Evolutionary conservation across 2,797 vertebrate genomes (phyloP).

Genomic region (Phalanger gymnotis): DNA sequence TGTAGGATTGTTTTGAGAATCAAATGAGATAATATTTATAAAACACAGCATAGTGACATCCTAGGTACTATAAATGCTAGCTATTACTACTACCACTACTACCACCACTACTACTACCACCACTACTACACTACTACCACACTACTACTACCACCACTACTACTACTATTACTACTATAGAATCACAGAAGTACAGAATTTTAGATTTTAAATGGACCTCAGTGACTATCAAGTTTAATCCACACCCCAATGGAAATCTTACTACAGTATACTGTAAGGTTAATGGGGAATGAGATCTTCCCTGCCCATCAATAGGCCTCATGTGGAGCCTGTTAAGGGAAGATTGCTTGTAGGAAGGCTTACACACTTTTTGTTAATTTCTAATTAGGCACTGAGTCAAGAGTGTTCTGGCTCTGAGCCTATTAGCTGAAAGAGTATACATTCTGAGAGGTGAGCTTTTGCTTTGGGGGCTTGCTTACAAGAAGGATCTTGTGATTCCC

Average conservation of each 20-base stretch:
- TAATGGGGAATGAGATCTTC: too few species aligned
- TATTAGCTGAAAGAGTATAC: too few species aligned
- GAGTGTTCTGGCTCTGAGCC: too few species aligned
- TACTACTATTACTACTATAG: background rate
- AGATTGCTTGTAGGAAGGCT: too few species aligned
- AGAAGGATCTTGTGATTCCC: too few species aligned
- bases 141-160: fast-evolving
- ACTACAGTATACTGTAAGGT: background rate
- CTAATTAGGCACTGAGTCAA: too few species aligned
- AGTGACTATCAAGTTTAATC: background rate
- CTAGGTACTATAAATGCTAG: background rate
- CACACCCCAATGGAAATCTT: background rate
- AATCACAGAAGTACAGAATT: background rate
- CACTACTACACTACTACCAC: background rate
- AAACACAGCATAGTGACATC: background rate
- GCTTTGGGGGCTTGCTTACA: too few species aligned
- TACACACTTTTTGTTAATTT: too few species aligned
- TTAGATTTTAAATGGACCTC: background rate
- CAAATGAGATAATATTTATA: background rate
- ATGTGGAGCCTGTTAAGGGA: too few species aligned
- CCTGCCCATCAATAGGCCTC: too few species aligned
- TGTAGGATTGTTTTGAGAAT: background rate
- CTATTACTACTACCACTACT: background rate
- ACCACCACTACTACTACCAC: background rate
- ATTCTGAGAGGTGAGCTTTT: too few species aligned